Evolutionary conservation across 2,113 vertebrate species (phyloP), one percentile per base, ranked within the genome.

Genomic region (Chloropsis cyanopogon): DNA sequence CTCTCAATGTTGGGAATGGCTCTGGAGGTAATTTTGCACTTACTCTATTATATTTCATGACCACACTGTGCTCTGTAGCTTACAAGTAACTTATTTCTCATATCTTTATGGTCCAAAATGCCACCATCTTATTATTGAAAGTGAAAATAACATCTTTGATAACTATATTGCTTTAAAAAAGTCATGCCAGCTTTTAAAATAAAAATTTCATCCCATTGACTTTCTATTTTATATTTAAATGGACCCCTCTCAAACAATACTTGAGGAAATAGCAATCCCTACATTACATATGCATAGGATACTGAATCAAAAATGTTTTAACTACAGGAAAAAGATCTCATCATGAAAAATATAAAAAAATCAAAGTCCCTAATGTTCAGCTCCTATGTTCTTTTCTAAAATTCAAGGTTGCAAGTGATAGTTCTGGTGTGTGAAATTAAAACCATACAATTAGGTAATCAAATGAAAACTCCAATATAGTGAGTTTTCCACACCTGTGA

Each of bases 131-230:
- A 61, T 16, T 54, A 53, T 12, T 60, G 47, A 47, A 78, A 71
- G 33, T 33, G 15, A 52, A 92, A 71, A 71, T 20, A 72, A 4
- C 33, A 41, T 12, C n/a, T 69, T 39, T 46, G 28, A 65, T 61
- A 69, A 64, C 7, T 14, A 31, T 0, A 1, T 14, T 41, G 7
- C 46, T 84, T 60, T 1, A 0, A 65, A 57, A 42, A 47, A 50
- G 9, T 29, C 63, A 73, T n/a, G 24, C 4, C 18, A 33, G 61
- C n/a, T 22, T 71, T 46, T 25, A 60, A 82, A 69, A 53, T 37
- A 71, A 77, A 80, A 50, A 49, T 39, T 13, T 68, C 31, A 69
- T 64, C n/a, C 28, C 53, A 56, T 37, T 52, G 39, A 44, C 19
- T 70, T 80, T 11, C 11, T 9, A 31, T 56, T 88, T 87, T 61